These are phyloP conservation scores for Siniperca obscura DNA, from an alignment of 2,797 vertebrate genomes.

Conservation along the genomic window DNA sequence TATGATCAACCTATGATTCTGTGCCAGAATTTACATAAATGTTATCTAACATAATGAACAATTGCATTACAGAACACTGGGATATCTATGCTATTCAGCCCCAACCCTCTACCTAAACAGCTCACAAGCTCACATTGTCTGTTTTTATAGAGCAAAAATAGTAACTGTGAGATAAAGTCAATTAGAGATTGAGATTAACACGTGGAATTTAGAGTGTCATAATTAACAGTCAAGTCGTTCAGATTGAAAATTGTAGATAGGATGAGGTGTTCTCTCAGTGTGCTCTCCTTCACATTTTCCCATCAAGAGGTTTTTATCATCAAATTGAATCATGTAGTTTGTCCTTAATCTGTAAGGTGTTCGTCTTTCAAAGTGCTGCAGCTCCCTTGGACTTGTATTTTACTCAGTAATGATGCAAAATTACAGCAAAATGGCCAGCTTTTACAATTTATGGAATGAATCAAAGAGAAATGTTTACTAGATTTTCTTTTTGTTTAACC, in stretches of 20 bases:
- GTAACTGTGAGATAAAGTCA: conserved; percentile 19
- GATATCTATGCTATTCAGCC: not conserved
- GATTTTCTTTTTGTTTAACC: not conserved
- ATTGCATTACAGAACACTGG: conserved; percentile 21
- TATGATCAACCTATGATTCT: too few relatives aligned
- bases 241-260: conserved; percentile 36
- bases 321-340: conserved; percentile 21
- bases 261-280: not conserved
- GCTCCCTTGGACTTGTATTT: not conserved
- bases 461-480: too few relatives aligned
- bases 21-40: not conserved
- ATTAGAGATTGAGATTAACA: conserved; percentile 20
- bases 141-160: conserved; percentile 24
- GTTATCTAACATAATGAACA: conserved; percentile 19
- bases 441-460: not conserved
- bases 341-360: conserved; percentile 14
- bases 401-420: not conserved
- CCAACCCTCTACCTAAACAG: not conserved
- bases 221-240: conserved; percentile 51
- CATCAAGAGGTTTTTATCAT: conserved; percentile 19
- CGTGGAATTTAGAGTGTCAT: conserved; percentile 32
- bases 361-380: not conserved
- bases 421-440: too few relatives aligned
- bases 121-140: not conserved
- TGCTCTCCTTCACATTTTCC: conserved; percentile 17